Evolutionary conservation across 1,140 invertebrate species (phyloP).

Genomic region (Leguminivora glycinivorella): DNA sequence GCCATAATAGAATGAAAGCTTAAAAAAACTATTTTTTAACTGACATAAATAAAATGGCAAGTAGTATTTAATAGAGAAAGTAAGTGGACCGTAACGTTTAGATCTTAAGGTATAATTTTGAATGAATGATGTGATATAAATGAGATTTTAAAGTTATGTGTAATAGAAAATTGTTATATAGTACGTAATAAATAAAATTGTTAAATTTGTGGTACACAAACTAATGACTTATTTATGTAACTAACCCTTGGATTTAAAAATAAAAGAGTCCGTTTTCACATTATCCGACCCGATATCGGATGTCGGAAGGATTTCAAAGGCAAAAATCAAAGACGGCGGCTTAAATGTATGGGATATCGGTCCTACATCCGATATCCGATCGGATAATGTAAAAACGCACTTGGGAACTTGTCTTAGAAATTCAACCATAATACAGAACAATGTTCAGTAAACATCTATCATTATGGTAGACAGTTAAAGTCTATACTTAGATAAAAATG

Average conservation of each 20-base stretch:
- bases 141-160: constrained; percentile 60
- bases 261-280: too few relatives aligned
- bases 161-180: constrained; percentile 75
- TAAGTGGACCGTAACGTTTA: constrained; percentile 40
- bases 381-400: too few relatives aligned
- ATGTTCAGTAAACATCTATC: too few relatives aligned
- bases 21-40: constrained; percentile 13
- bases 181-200: constrained; percentile 52
- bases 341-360: too few relatives aligned
- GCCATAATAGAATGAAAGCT: constrained; percentile 6
- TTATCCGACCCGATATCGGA: too few relatives aligned
- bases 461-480: too few relatives aligned
- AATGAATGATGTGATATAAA: constrained; percentile 76
- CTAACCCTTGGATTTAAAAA: background rate
- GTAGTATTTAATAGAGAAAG: constrained; percentile 34
- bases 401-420: background rate
- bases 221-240: background rate
- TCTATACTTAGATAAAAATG: too few relatives aligned
- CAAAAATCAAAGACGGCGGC: too few relatives aligned
- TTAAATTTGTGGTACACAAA: background rate
- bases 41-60: constrained; percentile 13
- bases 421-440: too few relatives aligned
- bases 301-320: too few relatives aligned
- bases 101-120: constrained; percentile 63
- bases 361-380: too few relatives aligned